Base-by-base conservation (phyloP, 2,113 vertebrate genomes). In the Coturnix japonica region DNA sequence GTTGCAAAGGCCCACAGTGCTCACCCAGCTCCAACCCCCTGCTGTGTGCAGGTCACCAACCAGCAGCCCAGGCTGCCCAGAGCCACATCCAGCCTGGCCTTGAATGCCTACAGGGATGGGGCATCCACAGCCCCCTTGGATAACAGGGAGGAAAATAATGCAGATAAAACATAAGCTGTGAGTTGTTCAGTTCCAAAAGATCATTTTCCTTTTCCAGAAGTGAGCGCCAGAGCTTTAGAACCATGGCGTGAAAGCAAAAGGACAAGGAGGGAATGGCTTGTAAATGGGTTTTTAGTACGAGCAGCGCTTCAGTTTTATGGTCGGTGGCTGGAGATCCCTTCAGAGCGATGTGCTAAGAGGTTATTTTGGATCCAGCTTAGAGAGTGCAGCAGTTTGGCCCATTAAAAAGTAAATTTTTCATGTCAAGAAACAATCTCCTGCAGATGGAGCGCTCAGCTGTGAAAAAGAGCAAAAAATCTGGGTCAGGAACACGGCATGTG, bases 381-480 rank as follows among this genome's bases (percentile, higher is more conserved):
- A 77, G 47, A 2, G 69, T 63, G 89, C 46, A n/a, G 85, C 87
- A 66, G 83, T 33, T 70, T 65, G 92, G 73, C 93, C 93, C 92
- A 84, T 93, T 94, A 93, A 91, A 94, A 93, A 84, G 90, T 90
- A 43, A 90, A 95, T 91, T 94, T 95, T 95, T 96, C 93, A 94
- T 91, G 92, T 65, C 70, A 69, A 37, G 93, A 44, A 57, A 14
- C 81, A 79, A 46, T 43, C 57, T 41, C 61, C 61, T 79, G 80
- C 87, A 93, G 90, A 81, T 28, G 85, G 81, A 91, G 79, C 2
- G 22, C 85, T 94, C 28, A 3, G 49, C 85, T 63, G 93, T 22
- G 87, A 31, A 51, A 49, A 51, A 47, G 39, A 31, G 3, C 7
- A 23, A 11, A 4, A 11, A 61, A 31, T 53, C 7, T 13, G 30